Conservation (phyloP, 2,797 vertebrate species). For the Antennarius maculatus region DNA sequence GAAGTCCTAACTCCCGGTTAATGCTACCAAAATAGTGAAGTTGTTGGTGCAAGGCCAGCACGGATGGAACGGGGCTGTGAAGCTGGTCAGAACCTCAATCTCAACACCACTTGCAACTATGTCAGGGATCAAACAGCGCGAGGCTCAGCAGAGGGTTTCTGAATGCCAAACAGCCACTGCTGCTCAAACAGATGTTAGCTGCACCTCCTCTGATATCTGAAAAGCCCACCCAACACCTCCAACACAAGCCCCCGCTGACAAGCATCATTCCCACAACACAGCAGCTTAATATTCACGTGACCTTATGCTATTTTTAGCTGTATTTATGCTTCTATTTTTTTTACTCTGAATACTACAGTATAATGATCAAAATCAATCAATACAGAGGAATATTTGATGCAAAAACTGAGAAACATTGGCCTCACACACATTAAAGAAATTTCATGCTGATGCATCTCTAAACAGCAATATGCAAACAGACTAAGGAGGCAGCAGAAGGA, state of each 20-base stretch:
- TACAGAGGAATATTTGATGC: not conserved
- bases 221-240: constrained; percentile 59
- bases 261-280: constrained; percentile 29
- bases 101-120: constrained; percentile 51
- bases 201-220: constrained; percentile 59
- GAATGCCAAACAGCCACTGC: constrained; percentile 71
- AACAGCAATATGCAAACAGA: constrained; percentile 39
- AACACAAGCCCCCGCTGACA: constrained; percentile 53
- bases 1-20: constrained; percentile 23
- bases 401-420: constrained; percentile 1
- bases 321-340: constrained; percentile 7
- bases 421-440: constrained; percentile 21
- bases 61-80: constrained; percentile 43
- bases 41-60: constrained; percentile 45
- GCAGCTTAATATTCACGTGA: constrained; percentile 31
- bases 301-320: not conserved
- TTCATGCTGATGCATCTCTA: constrained; percentile 32
- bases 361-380: constrained; percentile 6
- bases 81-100: constrained; percentile 55
- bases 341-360: not conserved
- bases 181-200: constrained; percentile 75
- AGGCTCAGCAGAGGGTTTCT: constrained; percentile 55
- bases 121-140: constrained; percentile 66
- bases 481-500: constrained; percentile 40
- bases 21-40: constrained; percentile 35